phyloP scores from a whole-genome alignment of 2,113 vertebrate species.

The Pelecanoides urinatrix region DNA sequence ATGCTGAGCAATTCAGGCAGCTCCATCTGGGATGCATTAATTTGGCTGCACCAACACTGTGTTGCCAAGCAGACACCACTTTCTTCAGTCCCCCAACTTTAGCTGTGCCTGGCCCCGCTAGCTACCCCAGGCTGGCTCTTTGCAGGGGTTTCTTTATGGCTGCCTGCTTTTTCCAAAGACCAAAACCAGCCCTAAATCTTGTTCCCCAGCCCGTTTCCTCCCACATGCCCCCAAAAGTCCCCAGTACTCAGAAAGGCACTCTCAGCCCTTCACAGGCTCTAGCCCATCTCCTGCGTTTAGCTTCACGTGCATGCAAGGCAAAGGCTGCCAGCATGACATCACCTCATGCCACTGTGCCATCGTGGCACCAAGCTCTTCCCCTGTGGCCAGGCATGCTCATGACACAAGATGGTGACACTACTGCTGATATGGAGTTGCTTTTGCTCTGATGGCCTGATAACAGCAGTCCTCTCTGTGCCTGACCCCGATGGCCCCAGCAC shows the following conservation, averaged over 20 bases:
- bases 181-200: neutral
- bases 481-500: neutral
- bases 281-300: neutral
- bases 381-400: neutral
- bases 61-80: neutral
- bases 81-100: neutral
- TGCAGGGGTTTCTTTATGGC: neutral
- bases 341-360: neutral
- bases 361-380: neutral
- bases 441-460: neutral
- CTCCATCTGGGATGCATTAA: neutral
- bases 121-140: neutral
- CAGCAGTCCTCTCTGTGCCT: neutral
- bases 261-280: neutral
- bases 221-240: neutral
- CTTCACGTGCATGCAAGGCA: neutral
- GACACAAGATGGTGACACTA: neutral
- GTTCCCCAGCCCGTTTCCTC: neutral
- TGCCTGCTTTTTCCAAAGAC: neutral
- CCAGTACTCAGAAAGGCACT: neutral
- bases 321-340: neutral
- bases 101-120: neutral
- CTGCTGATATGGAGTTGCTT: neutral
- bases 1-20: neutral
- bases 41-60: neutral